phyloP scores from a whole-genome alignment of 2,113 vertebrate genomes.

The Neogobius melanostomus region DNA sequence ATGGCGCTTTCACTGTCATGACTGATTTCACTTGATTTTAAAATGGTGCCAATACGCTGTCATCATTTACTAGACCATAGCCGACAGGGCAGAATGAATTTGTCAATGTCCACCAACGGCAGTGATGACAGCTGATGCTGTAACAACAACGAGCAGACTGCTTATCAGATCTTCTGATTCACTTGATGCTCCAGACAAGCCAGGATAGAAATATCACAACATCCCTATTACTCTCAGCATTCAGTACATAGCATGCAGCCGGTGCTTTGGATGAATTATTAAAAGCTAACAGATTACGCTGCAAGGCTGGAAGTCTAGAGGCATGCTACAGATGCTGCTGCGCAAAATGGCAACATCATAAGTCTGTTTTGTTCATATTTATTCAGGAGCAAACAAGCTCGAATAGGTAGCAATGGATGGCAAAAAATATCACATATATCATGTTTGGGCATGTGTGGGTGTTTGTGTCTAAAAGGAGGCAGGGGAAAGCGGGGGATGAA shows the following conservation, averaged over 20 bases:
- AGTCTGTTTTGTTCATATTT: conserved; percentile 40
- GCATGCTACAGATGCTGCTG: conserved; percentile 66
- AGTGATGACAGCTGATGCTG: conserved; percentile 46
- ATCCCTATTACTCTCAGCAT: conserved; percentile 68
- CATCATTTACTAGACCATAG: conserved; percentile 25
- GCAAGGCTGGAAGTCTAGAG: conserved; percentile 66
- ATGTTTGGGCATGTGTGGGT: conserved; percentile 16
- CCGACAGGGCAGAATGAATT: conserved; percentile 39
- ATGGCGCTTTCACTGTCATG: conserved; percentile 8
- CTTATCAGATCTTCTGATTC: conserved; percentile 68
- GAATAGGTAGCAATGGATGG: conserved; percentile 1
- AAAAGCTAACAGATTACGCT: conserved; percentile 72
- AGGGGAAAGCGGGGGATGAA: conserved; percentile 56
- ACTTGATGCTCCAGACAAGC: conserved; percentile 61
- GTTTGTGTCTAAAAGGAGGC: conserved; percentile 27
- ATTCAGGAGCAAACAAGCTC: conserved; percentile 16
- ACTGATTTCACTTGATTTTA: conserved; percentile 8
- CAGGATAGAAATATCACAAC: conserved; percentile 74
- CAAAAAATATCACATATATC: neutral
- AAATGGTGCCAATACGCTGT: conserved; percentile 18
- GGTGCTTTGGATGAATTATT: conserved; percentile 73
- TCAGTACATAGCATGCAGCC: conserved; percentile 60
- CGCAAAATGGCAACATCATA: conserved; percentile 61
- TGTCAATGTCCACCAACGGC: conserved; percentile 46
- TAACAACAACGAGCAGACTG: conserved; percentile 55